Percentiles rank a stretch among this genome's conserved stretches.
Evolutionary conservation across 2,113 vertebrate species (phyloP).

Genomic region (Halichoerus grypus): DNA sequence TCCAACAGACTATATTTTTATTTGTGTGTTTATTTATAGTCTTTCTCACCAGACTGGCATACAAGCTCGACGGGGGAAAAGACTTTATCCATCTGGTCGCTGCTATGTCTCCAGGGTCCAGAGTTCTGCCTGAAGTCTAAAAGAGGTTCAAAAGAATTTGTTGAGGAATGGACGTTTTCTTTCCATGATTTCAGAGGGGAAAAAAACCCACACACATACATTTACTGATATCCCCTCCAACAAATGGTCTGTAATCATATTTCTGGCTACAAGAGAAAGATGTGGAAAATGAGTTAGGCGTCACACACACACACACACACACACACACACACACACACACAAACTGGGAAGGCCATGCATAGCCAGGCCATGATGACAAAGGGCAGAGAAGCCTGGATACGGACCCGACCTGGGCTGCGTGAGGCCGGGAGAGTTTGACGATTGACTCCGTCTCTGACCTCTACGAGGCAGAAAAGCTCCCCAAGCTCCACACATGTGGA

Average conservation of each 20-base stretch:
- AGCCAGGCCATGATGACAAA: background rate
- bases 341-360: background rate
- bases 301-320: background rate
- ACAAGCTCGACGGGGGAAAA: background rate
- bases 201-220: background rate
- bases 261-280: background rate
- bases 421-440: background rate
- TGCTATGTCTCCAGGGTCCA: background rate
- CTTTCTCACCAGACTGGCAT: background rate
- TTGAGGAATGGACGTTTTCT: background rate
- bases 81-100: background rate
- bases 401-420: accelerated
- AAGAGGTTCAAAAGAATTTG: background rate
- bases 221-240: background rate
- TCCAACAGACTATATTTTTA: background rate
- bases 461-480: background rate
- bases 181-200: background rate
- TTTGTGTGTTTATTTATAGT: too few relatives aligned
- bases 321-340: background rate
- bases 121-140: background rate
- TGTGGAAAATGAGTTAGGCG: background rate
- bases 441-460: background rate
- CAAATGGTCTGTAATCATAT: background rate
- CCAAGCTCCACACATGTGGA: background rate
- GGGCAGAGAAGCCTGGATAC: background rate